A percentile compares a stretch with the other conserved stretches of the same genome.
These are phyloP conservation scores for Chelonia mydas DNA, from an alignment of 2,797 vertebrate species.

Conservation along the genomic window DNA sequence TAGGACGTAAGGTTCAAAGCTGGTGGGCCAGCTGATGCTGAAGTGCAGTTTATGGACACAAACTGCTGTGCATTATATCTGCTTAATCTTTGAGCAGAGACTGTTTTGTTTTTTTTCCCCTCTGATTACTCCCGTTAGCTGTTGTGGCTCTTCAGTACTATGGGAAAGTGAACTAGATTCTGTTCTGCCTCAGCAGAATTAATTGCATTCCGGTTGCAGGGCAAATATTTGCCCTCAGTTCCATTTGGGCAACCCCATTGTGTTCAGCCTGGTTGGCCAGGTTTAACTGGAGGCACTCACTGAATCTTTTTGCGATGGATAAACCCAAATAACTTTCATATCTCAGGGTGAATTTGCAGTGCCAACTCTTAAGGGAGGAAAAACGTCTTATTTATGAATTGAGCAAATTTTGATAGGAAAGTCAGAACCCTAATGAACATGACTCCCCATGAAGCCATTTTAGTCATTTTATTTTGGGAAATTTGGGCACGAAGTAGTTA, in stretches of 20 bases:
- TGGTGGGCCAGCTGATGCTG: too few species aligned
- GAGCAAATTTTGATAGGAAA: too few species aligned
- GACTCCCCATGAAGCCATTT: background rate
- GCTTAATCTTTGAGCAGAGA: too few species aligned
- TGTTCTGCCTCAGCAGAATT: background rate
- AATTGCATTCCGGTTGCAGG: too few species aligned
- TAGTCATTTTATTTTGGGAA: background rate
- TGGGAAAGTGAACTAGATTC: too few species aligned
- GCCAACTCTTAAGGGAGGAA: background rate
- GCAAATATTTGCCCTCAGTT: background rate
- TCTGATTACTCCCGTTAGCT: too few species aligned
- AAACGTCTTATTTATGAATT: background rate
- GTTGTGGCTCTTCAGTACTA: too few species aligned
- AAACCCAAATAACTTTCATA: background rate
- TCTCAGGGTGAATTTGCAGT: background rate
- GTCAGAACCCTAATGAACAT: background rate
- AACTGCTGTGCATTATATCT: too few species aligned
- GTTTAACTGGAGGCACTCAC: background rate
- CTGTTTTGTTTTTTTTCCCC: too few species aligned
- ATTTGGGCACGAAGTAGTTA: background rate
- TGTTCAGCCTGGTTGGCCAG: background rate
- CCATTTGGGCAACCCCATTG: background rate
- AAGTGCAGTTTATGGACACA: too few species aligned
- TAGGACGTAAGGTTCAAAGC: too few species aligned
- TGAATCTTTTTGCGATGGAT: background rate